A percentile compares a stretch with the other conserved stretches of the same genome.
These are phyloP conservation scores for Pseudomugil gertrudae DNA, from an alignment of 2,797 vertebrate genomes.

Conservation along the genomic window DNA sequence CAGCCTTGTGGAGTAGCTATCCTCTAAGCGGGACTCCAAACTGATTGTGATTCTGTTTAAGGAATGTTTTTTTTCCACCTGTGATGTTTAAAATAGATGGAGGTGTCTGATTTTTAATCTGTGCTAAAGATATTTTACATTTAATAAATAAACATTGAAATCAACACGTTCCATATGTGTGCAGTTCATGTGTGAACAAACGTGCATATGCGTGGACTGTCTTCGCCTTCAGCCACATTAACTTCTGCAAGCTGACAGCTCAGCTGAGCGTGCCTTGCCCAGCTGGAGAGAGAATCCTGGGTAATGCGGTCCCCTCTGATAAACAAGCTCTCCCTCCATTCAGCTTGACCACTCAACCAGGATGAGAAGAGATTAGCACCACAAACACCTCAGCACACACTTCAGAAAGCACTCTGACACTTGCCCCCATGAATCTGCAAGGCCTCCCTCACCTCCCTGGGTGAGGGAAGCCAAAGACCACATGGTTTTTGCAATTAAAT, in stretches of 20 bases:
- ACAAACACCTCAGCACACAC: conserved; percentile 79
- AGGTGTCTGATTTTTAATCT: conserved; percentile 89
- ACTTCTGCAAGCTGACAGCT: conserved; percentile 74
- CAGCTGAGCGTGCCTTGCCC: conserved; percentile 84
- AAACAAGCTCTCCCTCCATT: conserved; percentile 87
- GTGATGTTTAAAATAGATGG: conserved; percentile 84
- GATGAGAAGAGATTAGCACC: conserved; percentile 88
- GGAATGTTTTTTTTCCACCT: conserved; percentile 81
- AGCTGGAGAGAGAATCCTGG: conserved; percentile 84
- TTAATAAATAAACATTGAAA: conserved; percentile 89
- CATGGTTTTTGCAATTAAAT: neutral
- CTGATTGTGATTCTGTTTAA: conserved; percentile 80
- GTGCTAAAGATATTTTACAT: conserved; percentile 91
- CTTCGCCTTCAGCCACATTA: conserved; percentile 68
- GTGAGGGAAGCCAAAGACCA: conserved; percentile 26
- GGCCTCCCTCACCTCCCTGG: conserved; percentile 53
- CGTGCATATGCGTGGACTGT: conserved; percentile 2
- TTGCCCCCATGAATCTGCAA: conserved; percentile 23
- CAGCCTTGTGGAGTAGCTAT: conserved; percentile 64
- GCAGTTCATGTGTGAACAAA: conserved; percentile 24
- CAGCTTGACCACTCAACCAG: conserved; percentile 86
- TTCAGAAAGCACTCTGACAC: conserved; percentile 64
- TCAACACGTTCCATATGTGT: conserved; percentile 49
- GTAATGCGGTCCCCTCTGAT: conserved; percentile 85
- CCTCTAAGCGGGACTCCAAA: conserved; percentile 74